phyloP scores from a whole-genome alignment of 2,113 vertebrate genomes.

The Isurus oxyrinchus region DNA sequence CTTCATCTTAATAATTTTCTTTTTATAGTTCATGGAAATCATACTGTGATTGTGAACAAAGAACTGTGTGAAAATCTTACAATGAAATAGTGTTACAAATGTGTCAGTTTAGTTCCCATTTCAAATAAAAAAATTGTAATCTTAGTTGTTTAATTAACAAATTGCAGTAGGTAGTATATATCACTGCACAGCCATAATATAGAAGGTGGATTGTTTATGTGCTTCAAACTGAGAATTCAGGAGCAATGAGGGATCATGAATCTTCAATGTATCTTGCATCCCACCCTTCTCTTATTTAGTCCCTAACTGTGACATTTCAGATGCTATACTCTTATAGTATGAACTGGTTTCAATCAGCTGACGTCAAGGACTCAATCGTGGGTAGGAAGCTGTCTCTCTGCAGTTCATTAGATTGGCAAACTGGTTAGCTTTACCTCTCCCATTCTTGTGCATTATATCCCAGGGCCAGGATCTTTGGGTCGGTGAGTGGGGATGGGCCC shows the following conservation, averaged over 20 bases:
- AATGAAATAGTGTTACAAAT: not conserved
- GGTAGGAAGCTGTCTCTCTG: not conserved
- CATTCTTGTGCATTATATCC: not conserved
- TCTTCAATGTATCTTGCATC: not conserved
- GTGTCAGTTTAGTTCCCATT: not conserved
- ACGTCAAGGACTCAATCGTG: not conserved
- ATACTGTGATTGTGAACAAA: not conserved
- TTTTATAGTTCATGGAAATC: not conserved
- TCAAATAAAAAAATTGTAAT: not conserved
- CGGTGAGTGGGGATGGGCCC: no score
- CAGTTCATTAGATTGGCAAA: no score
- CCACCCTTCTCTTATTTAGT: not conserved
- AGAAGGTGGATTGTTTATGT: not conserved
- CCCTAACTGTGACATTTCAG: not conserved
- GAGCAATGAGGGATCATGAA: not conserved
- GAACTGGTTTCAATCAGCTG: not conserved
- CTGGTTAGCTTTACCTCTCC: not conserved
- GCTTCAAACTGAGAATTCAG: not conserved
- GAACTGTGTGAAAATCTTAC: not conserved
- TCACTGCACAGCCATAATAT: not conserved
- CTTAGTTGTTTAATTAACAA: not conserved
- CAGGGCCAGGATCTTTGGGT: no score
- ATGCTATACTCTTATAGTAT: no score
- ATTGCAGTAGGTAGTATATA: not conserved
- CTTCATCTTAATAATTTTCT: not conserved